phyloP scores from a whole-genome alignment of 1,140 invertebrate species.

The Fopius arisanus region DNA sequence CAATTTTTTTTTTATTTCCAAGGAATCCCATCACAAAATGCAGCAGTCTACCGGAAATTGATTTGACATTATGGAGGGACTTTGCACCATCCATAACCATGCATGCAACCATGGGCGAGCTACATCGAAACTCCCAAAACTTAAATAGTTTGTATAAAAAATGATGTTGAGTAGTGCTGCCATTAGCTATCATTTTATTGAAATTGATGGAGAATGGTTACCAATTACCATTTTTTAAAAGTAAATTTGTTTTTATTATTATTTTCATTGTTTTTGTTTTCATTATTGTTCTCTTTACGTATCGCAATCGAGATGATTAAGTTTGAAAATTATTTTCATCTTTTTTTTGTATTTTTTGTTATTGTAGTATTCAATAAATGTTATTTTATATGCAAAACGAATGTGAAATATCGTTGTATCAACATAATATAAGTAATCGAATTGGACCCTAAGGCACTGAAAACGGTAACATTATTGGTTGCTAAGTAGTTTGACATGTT shows the following conservation, averaged over 20 bases:
- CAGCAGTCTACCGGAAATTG: constrained; percentile 70
- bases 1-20: constrained; percentile 42
- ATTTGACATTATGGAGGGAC: constrained; percentile 73
- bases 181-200: not conserved
- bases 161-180: constrained; percentile 5
- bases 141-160: constrained; percentile 26
- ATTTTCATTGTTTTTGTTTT: not conserved
- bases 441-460: too few species aligned
- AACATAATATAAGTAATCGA: too few species aligned
- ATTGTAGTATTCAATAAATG: too few species aligned
- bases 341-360: too few species aligned
- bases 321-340: too few species aligned
- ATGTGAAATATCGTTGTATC: too few species aligned
- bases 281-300: too few species aligned
- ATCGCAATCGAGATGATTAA: too few species aligned
- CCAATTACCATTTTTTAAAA: not conserved
- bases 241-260: not conserved
- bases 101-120: not conserved
- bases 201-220: not conserved
- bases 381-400: too few species aligned
- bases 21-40: constrained; percentile 76
- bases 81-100: constrained; percentile 28
- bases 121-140: not conserved
- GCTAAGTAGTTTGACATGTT: too few species aligned
- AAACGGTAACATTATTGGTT: too few species aligned